These are phyloP conservation scores for Myiopsitta monachus DNA, from an alignment of 2,113 vertebrate species.

Conservation along the genomic window DNA sequence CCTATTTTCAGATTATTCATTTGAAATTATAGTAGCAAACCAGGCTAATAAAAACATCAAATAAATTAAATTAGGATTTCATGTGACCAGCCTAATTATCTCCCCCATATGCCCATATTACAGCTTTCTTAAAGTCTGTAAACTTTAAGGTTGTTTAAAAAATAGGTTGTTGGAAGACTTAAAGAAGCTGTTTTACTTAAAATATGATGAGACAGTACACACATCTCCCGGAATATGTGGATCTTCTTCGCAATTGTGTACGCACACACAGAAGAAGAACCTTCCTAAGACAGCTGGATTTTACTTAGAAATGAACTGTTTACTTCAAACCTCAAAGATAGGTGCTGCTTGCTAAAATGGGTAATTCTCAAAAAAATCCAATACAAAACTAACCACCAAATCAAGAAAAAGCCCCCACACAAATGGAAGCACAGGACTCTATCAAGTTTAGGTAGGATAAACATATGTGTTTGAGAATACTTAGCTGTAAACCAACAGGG, in stretches of 20 bases:
- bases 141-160: too few species aligned
- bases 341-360: neutral
- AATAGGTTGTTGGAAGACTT: neutral
- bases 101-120: neutral
- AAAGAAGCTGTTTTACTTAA: neutral
- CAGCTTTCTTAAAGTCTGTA: neutral
- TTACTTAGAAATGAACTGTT: neutral
- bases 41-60: neutral
- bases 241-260: neutral
- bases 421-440: neutral
- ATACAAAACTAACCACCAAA: neutral
- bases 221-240: neutral
- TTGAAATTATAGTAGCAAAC: neutral
- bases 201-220: neutral
- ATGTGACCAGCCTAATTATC: neutral
- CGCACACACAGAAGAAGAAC: neutral
- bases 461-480: neutral
- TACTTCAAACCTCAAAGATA: neutral
- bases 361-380: neutral
- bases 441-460: neutral
- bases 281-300: neutral
- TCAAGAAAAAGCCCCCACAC: neutral
- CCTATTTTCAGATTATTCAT: neutral
- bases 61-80: neutral
- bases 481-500: constrained; percentile 23